Percentiles rank a stretch among this genome's conserved stretches.
Conservation (phyloP, 2,797 vertebrate species). For the Halcyon smyrnensis region DNA sequence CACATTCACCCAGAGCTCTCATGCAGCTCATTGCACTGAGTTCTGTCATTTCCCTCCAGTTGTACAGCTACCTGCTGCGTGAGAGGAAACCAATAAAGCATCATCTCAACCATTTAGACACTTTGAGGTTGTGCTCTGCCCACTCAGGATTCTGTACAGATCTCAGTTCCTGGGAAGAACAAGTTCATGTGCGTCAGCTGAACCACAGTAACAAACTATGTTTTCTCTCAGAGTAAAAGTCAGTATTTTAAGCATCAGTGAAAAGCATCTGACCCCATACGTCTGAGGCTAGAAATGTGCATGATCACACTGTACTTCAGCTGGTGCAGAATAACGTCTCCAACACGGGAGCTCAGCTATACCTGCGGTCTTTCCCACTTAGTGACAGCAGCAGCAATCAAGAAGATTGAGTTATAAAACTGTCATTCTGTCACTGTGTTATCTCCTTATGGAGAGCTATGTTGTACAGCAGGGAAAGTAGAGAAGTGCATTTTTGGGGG, state of each 20-base stretch:
- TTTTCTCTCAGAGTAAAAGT: neutral
- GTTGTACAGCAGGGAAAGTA: neutral
- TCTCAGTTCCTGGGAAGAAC: neutral
- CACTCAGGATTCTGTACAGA: neutral
- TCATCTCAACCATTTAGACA: neutral
- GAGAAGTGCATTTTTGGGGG: neutral
- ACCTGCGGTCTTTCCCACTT: neutral
- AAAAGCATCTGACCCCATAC: neutral
- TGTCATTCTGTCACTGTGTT: neutral
- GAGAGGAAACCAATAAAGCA: neutral
- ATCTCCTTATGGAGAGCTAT: neutral
- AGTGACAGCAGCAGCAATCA: neutral
- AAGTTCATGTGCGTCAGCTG: neutral
- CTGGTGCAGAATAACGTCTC: neutral
- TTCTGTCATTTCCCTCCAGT: neutral
- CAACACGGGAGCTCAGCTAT: neutral
- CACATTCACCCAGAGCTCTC: neutral
- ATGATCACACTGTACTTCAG: neutral
- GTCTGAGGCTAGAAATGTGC: neutral
- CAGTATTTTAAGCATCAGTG: neutral
- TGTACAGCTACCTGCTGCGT: neutral
- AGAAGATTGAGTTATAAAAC: neutral
- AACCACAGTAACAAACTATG: neutral
- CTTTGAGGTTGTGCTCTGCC: neutral
- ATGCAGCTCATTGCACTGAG: neutral